Evolutionary conservation across 2,797 vertebrate genomes (phyloP).

Genomic region (Coregonus ussuriensis): DNA sequence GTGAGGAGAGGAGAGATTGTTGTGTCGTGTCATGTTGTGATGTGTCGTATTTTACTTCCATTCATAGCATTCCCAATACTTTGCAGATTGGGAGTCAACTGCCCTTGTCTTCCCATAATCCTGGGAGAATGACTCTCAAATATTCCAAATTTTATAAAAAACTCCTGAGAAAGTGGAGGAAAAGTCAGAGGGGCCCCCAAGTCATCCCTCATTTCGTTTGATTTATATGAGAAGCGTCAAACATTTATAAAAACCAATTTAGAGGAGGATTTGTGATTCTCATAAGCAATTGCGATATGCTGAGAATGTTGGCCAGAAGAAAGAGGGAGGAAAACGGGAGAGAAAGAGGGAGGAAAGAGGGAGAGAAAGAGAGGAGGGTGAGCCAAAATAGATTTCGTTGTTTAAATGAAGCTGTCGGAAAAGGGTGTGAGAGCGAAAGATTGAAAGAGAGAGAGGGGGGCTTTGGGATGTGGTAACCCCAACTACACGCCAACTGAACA

Average conservation of each 20-base stretch:
- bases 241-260: constrained; percentile 63
- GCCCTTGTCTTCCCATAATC: no score
- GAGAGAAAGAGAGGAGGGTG: constrained; percentile 30
- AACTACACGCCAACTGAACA: no score
- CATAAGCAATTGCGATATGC: constrained; percentile 57
- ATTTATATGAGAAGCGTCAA: constrained; percentile 46
- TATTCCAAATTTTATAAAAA: background rate
- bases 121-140: background rate
- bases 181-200: constrained; percentile 49
- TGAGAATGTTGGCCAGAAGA: constrained; percentile 47
- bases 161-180: background rate
- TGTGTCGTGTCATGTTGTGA: no score
- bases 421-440: constrained; percentile 31
- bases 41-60: no score
- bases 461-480: no score
- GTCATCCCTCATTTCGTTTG: constrained; percentile 52
- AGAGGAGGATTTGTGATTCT: constrained; percentile 62
- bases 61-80: no score
- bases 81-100: no score
- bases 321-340: constrained; percentile 8
- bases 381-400: constrained; percentile 56
- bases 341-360: constrained; percentile 21
- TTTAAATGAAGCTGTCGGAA: constrained; percentile 57
- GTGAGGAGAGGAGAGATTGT: no score
- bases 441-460: background rate